Conservation (phyloP, 2,797 vertebrate species). For the Catamblyrhynchus diadema region DNA sequence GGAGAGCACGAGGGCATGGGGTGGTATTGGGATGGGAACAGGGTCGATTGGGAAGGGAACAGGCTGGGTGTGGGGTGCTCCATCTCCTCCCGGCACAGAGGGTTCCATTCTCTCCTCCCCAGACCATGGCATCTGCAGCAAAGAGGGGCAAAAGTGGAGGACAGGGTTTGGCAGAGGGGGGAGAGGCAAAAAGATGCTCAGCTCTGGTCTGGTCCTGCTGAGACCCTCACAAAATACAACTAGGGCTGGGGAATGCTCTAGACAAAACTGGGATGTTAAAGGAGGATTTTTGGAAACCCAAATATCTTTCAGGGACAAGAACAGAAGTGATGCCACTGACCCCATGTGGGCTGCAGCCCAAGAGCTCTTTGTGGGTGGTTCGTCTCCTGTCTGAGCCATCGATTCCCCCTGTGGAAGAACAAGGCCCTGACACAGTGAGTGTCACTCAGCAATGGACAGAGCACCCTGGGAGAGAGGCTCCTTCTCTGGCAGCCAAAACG, state of each 20-base stretch:
- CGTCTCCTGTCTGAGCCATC: not conserved
- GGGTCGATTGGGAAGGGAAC: too few relatives aligned
- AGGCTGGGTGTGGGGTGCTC: not conserved
- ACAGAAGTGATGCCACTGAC: not conserved
- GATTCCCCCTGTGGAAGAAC: not conserved
- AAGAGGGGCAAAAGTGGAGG: not conserved
- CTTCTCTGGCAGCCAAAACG: rapidly evolving
- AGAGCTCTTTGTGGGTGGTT: not conserved
- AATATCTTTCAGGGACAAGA: not conserved
- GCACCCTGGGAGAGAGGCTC: not conserved
- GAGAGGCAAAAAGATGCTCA: not conserved
- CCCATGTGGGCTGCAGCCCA: not conserved
- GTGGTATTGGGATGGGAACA: too few relatives aligned
- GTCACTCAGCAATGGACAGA: not conserved
- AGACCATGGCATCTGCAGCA: rapidly evolving
- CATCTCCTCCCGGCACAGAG: not conserved
- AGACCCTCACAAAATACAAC: not conserved
- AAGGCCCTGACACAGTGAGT: not conserved
- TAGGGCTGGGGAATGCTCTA: not conserved
- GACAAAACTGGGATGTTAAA: rapidly evolving
- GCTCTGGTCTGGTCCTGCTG: not conserved
- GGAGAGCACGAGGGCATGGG: not conserved
- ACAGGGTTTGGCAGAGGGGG: not conserved
- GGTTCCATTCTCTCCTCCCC: not conserved
- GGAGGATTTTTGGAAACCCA: not conserved